Evolutionary conservation across 2,113 vertebrate species (phyloP), one percentile per base, ranked within the genome.

Genomic region (Takifugu bimaculatus): DNA sequence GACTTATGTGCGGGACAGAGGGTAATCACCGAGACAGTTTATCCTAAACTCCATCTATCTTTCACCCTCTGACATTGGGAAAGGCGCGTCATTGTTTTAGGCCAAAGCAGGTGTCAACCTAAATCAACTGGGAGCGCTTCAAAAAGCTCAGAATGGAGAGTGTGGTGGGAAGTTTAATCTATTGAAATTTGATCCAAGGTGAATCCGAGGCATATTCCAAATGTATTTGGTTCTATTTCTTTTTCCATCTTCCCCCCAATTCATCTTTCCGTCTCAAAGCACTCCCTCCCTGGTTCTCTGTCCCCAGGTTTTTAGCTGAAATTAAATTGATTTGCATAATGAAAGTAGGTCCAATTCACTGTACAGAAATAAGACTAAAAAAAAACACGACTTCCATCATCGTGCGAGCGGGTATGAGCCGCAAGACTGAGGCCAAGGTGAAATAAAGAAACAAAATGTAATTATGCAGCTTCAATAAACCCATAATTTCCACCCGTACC

Each of bases 311-410:
- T 84, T 84, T 73, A 71, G 60, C 74, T 66, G 67, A 75, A 86
- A 90, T 89, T 78, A 88, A 91, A 90, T 85, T 74, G 72, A 88
- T 90, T 90, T 86, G 81, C 84, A 88, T 88, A 84, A 88, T 88
- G 84, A 87, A 78, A 81, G 75, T 67, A 81, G 79, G 88, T 84
- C 75, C 83, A 76, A 86, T 87, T 77, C 79, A 77, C 64, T 65
- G 68, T 78, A 74, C 43, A 72, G 70, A 76, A 69, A 69, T 60
- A 68, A 75, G 77, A 79, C 60, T 73, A 63, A 78, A 75, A 80
- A 77, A 80, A 76, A 78, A 76, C 81, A 15, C 72, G 70, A 89
- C 90, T 90, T 86, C 79, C 83, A 88, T 88, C 85, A 89, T 88
- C 77, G 79, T 74, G 70, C 53, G 43, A 59, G 71, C 56, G 66